A percentile compares a stretch with the other conserved stretches of the same genome.
Evolutionary conservation across 2,797 vertebrate genomes (phyloP).

Genomic region (Enteromius treurensis): DNA sequence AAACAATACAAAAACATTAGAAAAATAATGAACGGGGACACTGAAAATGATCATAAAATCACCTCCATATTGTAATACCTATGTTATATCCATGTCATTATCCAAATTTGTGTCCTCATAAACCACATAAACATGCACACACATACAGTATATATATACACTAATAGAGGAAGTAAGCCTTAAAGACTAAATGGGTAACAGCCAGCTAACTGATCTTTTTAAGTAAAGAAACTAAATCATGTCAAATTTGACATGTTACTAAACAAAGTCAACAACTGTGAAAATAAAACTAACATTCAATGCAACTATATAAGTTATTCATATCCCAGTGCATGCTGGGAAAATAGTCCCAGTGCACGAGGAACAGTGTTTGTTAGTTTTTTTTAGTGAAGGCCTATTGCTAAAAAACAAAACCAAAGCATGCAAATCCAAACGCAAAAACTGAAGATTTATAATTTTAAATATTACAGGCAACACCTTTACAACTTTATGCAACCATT

Average conservation of each 20-base stretch:
- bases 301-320: neutral
- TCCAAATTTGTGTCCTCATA: too few relatives aligned
- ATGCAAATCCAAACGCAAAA: neutral
- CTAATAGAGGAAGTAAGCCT: too few relatives aligned
- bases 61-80: too few relatives aligned
- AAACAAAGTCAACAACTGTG: neutral
- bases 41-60: too few relatives aligned
- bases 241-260: neutral
- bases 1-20: neutral
- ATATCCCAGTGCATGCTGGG: neutral
- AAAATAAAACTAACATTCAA: neutral
- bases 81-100: too few relatives aligned
- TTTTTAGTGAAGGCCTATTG: neutral
- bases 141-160: too few relatives aligned
- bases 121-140: too few relatives aligned
- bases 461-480: conserved; percentile 2
- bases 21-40: neutral
- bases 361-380: too few relatives aligned
- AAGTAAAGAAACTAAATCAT: neutral
- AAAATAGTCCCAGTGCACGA: neutral
- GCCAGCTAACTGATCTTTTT: neutral
- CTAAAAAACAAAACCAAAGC: neutral
- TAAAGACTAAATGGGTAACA: neutral
- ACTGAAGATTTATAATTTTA: conserved; percentile 10
- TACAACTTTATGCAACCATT: conserved; percentile 1